Evolutionary conservation across 2,113 vertebrate species (phyloP).

Genomic region (Notothenia coriiceps): DNA sequence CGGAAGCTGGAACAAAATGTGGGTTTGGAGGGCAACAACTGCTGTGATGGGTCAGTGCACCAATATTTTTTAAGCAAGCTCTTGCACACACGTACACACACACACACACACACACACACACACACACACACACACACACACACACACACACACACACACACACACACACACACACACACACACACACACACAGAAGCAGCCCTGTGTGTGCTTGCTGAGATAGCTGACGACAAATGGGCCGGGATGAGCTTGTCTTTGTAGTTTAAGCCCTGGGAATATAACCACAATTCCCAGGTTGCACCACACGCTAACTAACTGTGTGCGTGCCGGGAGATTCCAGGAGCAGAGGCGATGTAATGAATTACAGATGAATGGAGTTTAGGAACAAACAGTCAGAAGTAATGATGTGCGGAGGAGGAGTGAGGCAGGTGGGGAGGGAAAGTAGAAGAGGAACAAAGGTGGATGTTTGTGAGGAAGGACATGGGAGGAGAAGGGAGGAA

Average conservation of each 20-base stretch:
- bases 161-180: constrained; percentile 1
- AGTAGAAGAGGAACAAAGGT: not conserved
- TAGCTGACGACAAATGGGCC: constrained; percentile 49
- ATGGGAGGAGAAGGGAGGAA: not conserved
- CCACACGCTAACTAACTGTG: constrained; percentile 27
- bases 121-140: constrained; percentile 13
- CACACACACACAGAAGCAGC: not conserved
- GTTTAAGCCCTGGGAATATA: constrained; percentile 47
- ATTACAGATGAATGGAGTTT: constrained; percentile 58
- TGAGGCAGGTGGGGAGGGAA: not conserved
- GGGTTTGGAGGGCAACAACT: constrained; percentile 29
- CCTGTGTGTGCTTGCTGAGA: constrained; percentile 51
- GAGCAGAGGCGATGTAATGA: constrained; percentile 47
- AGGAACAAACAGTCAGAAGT: constrained; percentile 38
- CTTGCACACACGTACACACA: not conserved
- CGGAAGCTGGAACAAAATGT: constrained; percentile 7
- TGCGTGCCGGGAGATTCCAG: constrained; percentile 25
- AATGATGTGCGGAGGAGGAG: constrained; percentile 23
- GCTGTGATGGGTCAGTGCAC: constrained; percentile 20
- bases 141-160: constrained; percentile 10
- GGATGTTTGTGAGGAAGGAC: not conserved
- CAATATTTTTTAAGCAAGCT: not conserved
- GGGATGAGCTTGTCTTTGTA: constrained; percentile 59
- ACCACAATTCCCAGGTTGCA: constrained; percentile 54
- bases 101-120: no score